These are phyloP conservation scores for Sylvia borin DNA, from an alignment of 2,797 vertebrate genomes.

Conservation along the genomic window DNA sequence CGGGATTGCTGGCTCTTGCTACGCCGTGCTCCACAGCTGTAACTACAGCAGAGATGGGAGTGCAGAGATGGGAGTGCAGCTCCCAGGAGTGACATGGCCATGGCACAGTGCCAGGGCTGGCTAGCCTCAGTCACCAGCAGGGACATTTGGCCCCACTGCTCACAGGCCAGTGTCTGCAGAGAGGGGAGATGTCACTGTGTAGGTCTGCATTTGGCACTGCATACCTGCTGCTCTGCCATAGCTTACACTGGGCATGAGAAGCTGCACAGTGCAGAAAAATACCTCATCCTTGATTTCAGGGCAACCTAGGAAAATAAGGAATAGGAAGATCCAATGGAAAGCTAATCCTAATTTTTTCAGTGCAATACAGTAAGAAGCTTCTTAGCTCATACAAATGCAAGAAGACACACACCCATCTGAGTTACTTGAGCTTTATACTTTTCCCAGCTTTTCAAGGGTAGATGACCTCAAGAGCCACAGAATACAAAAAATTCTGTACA, in stretches of 20 bases:
- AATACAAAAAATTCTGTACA: not conserved
- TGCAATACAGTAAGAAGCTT: not conserved
- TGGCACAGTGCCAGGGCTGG: not conserved
- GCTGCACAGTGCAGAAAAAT: not conserved
- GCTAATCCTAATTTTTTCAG: not conserved
- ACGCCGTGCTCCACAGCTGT: not conserved
- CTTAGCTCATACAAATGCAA: not conserved
- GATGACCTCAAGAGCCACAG: not conserved
- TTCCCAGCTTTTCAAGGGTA: not conserved
- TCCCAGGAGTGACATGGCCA: not conserved
- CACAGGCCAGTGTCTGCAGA: not conserved
- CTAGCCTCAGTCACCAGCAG: not conserved
- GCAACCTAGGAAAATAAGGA: not conserved
- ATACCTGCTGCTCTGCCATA: not conserved
- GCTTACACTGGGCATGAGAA: not conserved
- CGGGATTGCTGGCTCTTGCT: not conserved
- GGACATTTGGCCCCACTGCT: not conserved
- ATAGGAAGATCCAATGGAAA: not conserved
- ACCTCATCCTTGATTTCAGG: not conserved
- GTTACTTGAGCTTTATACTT: not conserved
- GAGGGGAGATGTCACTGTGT: accelerated
- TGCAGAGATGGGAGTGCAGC: accelerated
- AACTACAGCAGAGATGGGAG: accelerated
- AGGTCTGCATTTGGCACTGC: accelerated
- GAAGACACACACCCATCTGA: not conserved